A percentile compares a stretch with the other conserved stretches of the same genome.
These are phyloP conservation scores for Hypsibius dujardini DNA, from an alignment of 1,140 invertebrate genomes.

Conservation along the genomic window DNA sequence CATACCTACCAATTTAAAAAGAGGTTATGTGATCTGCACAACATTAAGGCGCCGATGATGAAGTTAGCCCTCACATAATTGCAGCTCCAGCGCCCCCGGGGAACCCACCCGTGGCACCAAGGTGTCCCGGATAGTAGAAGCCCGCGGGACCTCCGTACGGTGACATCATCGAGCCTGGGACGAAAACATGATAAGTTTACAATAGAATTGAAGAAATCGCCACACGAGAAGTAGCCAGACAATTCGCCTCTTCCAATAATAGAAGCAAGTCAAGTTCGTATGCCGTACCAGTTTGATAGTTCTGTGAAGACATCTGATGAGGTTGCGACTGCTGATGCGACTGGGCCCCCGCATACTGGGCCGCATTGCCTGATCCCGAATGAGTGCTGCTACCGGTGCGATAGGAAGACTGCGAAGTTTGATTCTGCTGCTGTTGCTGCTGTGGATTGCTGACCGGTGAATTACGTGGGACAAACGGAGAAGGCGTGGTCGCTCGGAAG, in stretches of 20 bases:
- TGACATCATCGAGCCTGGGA: too few relatives aligned
- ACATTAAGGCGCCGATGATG: too few relatives aligned
- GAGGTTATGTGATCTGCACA: too few relatives aligned
- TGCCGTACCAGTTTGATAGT: too few relatives aligned
- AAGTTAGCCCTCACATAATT: too few relatives aligned
- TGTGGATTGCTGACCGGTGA: slow-evolving; percentile 13
- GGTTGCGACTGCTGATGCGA: background rate
- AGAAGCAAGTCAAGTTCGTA: too few relatives aligned
- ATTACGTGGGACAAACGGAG: slow-evolving; percentile 5
- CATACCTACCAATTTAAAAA: too few relatives aligned
- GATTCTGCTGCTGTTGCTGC: background rate
- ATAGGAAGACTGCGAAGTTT: background rate
- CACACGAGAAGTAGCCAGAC: too few relatives aligned
- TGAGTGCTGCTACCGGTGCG: background rate
- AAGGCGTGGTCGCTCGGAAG: slow-evolving; percentile 13
- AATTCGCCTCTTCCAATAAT: too few relatives aligned
- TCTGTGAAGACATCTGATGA: background rate
- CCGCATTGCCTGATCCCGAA: background rate
- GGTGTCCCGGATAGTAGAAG: slow-evolving; percentile 4
- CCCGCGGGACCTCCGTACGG: background rate
- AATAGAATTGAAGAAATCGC: too few relatives aligned
- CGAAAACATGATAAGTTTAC: too few relatives aligned
- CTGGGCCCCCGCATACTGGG: background rate
- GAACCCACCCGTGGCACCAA: background rate
- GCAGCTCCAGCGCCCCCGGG: background rate